These are phyloP conservation scores for Drosophila peninsularis DNA, from an alignment of 2,888 invertebrate genomes.

Conservation along the genomic window DNA sequence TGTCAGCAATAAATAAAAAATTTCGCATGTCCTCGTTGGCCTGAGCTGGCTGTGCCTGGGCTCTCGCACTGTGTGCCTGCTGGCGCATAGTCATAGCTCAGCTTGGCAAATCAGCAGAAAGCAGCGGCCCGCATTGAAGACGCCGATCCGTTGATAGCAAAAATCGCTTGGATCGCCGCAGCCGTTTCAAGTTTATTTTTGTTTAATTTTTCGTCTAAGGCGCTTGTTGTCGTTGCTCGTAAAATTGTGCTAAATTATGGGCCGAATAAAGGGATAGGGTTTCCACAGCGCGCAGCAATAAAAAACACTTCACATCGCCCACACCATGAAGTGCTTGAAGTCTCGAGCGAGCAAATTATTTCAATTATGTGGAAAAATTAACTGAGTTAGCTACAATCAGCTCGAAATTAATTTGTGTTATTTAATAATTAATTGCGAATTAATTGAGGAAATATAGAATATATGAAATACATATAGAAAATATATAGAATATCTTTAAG, in stretches of 20 bases:
- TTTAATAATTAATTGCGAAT: not conserved
- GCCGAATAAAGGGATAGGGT: conserved; percentile 9
- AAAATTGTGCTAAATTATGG: conserved; percentile 46
- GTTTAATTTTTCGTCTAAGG: conserved; percentile 44
- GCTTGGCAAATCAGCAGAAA: conserved; percentile 56
- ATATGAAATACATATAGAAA: too few relatives aligned
- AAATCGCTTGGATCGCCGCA: conserved; percentile 38
- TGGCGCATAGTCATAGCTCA: conserved; percentile 59
- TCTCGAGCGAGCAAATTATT: not conserved
- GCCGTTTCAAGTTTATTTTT: conserved; percentile 67
- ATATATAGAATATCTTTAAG: too few relatives aligned
- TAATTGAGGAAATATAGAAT: not conserved
- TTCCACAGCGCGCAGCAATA: not conserved
- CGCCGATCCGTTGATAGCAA: conserved; percentile 44
- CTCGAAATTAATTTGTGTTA: not conserved
- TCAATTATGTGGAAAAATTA: not conserved
- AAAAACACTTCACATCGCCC: conserved; percentile 1
- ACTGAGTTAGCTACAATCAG: not conserved
- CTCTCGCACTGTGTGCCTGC: conserved; percentile 63
- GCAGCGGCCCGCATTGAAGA: conserved; percentile 16
- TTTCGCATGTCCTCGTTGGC: conserved; percentile 79
- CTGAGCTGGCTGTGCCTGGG: conserved; percentile 29
- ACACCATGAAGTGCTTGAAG: conserved; percentile 4
- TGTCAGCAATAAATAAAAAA: conserved; percentile 82
- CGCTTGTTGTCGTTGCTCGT: conserved; percentile 46